Conservation (phyloP, 2,113 vertebrate species). For the Sapajus apella region DNA sequence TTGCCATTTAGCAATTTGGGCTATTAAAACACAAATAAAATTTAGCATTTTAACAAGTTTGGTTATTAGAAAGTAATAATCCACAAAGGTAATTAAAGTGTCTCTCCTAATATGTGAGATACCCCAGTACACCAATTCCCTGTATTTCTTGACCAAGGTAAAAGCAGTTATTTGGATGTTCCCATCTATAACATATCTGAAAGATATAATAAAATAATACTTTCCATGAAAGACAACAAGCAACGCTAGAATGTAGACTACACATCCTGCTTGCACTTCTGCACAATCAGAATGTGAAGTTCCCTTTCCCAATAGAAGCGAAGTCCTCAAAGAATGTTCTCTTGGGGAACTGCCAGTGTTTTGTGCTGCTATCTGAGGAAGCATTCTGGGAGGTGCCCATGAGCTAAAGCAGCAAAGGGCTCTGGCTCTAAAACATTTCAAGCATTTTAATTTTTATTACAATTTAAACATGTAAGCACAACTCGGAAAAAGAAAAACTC, state of each 20-base stretch:
- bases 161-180: background rate
- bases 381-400: constrained; percentile 21
- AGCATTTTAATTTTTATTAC: constrained; percentile 65
- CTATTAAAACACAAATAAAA: constrained; percentile 22
- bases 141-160: constrained; percentile 1
- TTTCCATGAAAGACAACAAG: background rate
- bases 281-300: constrained; percentile 8
- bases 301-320: background rate
- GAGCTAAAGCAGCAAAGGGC: constrained; percentile 46
- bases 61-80: constrained; percentile 5
- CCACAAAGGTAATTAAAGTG: constrained; percentile 26
- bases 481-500: constrained; percentile 3
- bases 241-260: background rate
- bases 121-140: background rate
- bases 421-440: constrained; percentile 15
- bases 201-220: background rate
- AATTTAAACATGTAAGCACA: constrained; percentile 38
- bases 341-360: constrained; percentile 54
- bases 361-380: constrained; percentile 50
- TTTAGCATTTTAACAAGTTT: constrained; percentile 23
- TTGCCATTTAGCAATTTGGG: constrained; percentile 2
- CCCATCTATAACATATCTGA: background rate
- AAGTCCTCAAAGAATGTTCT: constrained; percentile 57
- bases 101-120: background rate
- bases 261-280: background rate